Evolutionary conservation across 2,888 invertebrate species (phyloP), one percentile per base, ranked within the genome.

Genomic region (Cepaea hortensis): DNA sequence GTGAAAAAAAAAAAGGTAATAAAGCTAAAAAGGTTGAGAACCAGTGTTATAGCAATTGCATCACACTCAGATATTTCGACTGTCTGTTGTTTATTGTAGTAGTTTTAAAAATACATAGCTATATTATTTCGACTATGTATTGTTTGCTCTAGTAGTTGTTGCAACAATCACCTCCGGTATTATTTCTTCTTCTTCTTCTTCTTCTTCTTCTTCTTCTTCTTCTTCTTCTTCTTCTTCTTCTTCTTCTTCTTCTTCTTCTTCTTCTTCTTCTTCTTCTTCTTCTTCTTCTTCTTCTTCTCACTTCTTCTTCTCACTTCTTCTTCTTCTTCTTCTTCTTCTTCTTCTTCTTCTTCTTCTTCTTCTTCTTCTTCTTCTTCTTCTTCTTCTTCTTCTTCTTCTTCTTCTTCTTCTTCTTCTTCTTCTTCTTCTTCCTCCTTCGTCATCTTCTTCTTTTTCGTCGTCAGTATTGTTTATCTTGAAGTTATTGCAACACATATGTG

Each of bases 201-300:
- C 68, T 68, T 68, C 68, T 68, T 68, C 68, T 68, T 68, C 68
- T 68, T 68, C 68, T 68, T 68, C 68, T 68, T 68, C 68, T 68
- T 68, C 68, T 68, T 68, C 68, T 68, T 68, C 68, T 68, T 68
- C 68, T 68, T 68, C 68, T 68, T 68, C 68, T 68, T 68, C 68
- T 68, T 68, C 68, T 68, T 68, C 68, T 55, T 55, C 55, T 55
- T 55, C 11, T 55, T 55, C 55, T 55, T 55, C 7, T 55, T 6
- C 55, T 6, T 55, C 55, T 11, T 55, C 55, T 55, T 55, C 11
- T 55, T 55, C 6, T 55, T 68, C n/a, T 3, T 68, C 13, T 15
- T n/a, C 15, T 68, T 68, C 20, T 68, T 68, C n/a, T 55, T 55
- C 55, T 55, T 55, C 55, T 55, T 55, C 5, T 9, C 9, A 6